Evolutionary conservation across 2,888 invertebrate species (phyloP).

Genomic region (Petrophora chlorosata): DNA sequence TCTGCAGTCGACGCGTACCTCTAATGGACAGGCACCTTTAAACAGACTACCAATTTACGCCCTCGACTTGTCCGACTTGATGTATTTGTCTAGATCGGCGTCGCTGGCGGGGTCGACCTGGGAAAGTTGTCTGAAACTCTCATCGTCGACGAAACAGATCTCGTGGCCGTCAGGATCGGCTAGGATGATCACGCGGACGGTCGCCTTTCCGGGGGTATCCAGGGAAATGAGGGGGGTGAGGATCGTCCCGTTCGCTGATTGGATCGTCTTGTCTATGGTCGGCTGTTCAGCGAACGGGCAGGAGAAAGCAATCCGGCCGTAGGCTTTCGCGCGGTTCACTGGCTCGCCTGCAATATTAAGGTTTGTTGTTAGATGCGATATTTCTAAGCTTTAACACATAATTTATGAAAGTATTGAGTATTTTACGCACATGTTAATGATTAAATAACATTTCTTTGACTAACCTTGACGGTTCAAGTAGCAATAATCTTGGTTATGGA

Average conservation of each 20-base stretch:
- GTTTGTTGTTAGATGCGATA: not conserved
- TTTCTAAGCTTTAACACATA: too few relatives aligned
- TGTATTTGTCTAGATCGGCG: conserved; percentile 89
- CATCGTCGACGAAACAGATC: conserved; percentile 99
- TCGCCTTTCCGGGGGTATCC: conserved; percentile 98
- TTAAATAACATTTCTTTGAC: too few relatives aligned
- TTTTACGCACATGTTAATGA: too few relatives aligned
- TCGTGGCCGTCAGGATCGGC: conserved; percentile 99
- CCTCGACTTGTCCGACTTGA: conserved; percentile 86
- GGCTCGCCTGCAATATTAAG: conserved; percentile 74
- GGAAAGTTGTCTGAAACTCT: conserved; percentile 95
- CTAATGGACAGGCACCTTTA: too few relatives aligned
- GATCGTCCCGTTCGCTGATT: conserved; percentile 88
- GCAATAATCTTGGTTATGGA: too few relatives aligned
- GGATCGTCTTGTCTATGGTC: conserved; percentile 89
- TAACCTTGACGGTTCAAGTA: too few relatives aligned
- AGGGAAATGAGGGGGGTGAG: conserved; percentile 95
- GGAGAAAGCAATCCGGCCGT: conserved; percentile 97
- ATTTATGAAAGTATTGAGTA: too few relatives aligned
- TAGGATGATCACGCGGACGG: conserved; percentile 97
- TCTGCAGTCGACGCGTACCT: too few relatives aligned
- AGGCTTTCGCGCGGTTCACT: conserved; percentile 94
- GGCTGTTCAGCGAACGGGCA: conserved; percentile 91
- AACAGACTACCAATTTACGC: conserved; percentile 44
- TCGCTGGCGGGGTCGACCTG: conserved; percentile 93